These are phyloP conservation scores for Eretmocerus hayati DNA, from an alignment of 2,888 invertebrate genomes.

Conservation along the genomic window DNA sequence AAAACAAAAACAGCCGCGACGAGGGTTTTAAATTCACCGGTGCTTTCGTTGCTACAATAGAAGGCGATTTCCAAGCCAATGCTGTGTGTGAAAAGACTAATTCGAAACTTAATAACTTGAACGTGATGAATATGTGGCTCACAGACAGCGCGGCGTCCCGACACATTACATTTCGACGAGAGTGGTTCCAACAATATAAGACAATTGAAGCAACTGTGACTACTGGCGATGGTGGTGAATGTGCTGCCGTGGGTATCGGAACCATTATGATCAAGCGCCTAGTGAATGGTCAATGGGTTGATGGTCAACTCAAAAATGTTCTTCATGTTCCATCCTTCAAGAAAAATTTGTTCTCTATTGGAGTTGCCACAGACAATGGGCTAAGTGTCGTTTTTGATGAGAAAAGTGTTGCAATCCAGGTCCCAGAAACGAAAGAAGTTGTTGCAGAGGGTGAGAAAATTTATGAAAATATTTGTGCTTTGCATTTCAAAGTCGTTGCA, in stretches of 20 bases:
- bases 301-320: slow-evolving; percentile 22
- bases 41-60: slow-evolving; percentile 13
- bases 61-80: neutral
- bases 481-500: slow-evolving; percentile 12
- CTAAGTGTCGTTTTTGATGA: neutral
- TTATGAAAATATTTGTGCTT: slow-evolving; percentile 21
- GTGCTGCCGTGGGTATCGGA: slow-evolving; percentile 13
- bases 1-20: neutral
- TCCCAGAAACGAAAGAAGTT: slow-evolving; percentile 19
- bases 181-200: slow-evolving; percentile 18
- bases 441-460: too few species aligned
- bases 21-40: slow-evolving; percentile 4
- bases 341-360: slow-evolving; percentile 26
- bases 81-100: neutral
- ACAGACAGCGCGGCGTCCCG: slow-evolving; percentile 24
- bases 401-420: neutral
- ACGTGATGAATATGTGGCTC: slow-evolving; percentile 22
- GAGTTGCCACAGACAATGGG: slow-evolving; percentile 2
- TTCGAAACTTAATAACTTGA: slow-evolving; percentile 7
- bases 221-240: slow-evolving; percentile 19
- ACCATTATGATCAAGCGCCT: slow-evolving; percentile 18
- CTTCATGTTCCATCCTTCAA: slow-evolving; percentile 23
- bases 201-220: slow-evolving; percentile 4
- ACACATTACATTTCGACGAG: slow-evolving; percentile 23
- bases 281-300: slow-evolving; percentile 18